These are phyloP conservation scores for Nannoperca australis DNA, from an alignment of 2,797 vertebrate genomes.

Conservation along the genomic window DNA sequence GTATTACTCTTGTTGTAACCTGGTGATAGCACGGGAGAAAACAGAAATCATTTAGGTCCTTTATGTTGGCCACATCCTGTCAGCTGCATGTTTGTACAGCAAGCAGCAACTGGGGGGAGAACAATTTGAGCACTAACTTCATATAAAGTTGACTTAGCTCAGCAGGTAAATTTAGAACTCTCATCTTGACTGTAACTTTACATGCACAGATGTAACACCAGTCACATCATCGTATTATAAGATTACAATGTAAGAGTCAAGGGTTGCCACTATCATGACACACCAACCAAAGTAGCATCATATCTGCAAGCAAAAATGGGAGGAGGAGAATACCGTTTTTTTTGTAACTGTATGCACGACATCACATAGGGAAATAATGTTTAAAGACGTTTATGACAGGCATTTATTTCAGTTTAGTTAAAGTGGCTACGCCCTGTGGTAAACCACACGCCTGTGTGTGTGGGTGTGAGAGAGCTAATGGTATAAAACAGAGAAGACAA, in stretches of 20 bases:
- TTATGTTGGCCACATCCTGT: conserved; percentile 55
- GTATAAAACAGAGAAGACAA: conserved; percentile 27
- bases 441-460: conserved; percentile 68
- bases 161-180: background rate
- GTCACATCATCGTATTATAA: conserved; percentile 21
- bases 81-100: conserved; percentile 44
- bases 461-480: conserved; percentile 17
- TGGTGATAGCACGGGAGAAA: background rate
- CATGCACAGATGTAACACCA: conserved; percentile 22
- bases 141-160: background rate
- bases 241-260: conserved; percentile 17
- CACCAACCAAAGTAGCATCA: conserved; percentile 39
- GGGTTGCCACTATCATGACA: conserved; percentile 11
- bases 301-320: conserved; percentile 9
- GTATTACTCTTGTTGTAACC: conserved; percentile 17
- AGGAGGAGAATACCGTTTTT: conserved; percentile 10
- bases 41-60: conserved; percentile 11
- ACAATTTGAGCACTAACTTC: background rate
- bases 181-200: background rate
- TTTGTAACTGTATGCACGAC: conserved; percentile 13
- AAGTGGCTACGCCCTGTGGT: conserved; percentile 83
- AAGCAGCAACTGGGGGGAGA: background rate
- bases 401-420: conserved; percentile 71
- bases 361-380: conserved; percentile 48
- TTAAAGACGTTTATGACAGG: conserved; percentile 59